Evolutionary conservation across 2,888 invertebrate species (phyloP), one percentile per base, ranked within the genome.

Genomic region (Parnassius mnemosyne): DNA sequence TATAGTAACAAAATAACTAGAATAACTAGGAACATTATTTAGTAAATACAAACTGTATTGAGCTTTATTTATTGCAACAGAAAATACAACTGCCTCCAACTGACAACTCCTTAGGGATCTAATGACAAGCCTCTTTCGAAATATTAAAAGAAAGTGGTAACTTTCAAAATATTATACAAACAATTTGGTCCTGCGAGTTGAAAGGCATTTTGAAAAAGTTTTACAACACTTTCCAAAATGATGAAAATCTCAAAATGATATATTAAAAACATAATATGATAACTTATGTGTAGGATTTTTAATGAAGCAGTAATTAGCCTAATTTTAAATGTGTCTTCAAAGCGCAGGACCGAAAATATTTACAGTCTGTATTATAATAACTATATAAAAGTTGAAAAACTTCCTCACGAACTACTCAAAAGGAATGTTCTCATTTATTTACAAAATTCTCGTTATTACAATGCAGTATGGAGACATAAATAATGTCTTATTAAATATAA

Each of bases 381-480:
- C 75, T 78, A 81, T 77, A 79, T 79, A 79, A 68, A 78, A 75
- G 74, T 75, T 76, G 68, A 67, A 75, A 72, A 77, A 78, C 71
- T 71, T 81, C 75, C 56, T 60, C 84, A 81, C 82, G 79, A 84
- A 79, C 80, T 85, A 85, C 81, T 65, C 64, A 71, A 81, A 81
- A 85, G 87, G 87, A 88, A 87, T 87, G 87, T 87, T 75, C 71
- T 75, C 82, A 84, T 82, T 78, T 63, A 84, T 82, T 83, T 75
- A 75, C 71, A 72, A 63, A 68, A 70, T 69, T 66, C 57, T 66
- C 63, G 34, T 34, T 44, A 58, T 49, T 13, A 44, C 53, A 49
- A 44, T 12, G 12, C 20, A 20, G 55, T 49, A 44, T 13, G 46
- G 67, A 68, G 62, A 64, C 53, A 52, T 58, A 59, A 63, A 50